Conservation (phyloP, 2,888 invertebrate genomes). For the Blera fallax region DNA sequence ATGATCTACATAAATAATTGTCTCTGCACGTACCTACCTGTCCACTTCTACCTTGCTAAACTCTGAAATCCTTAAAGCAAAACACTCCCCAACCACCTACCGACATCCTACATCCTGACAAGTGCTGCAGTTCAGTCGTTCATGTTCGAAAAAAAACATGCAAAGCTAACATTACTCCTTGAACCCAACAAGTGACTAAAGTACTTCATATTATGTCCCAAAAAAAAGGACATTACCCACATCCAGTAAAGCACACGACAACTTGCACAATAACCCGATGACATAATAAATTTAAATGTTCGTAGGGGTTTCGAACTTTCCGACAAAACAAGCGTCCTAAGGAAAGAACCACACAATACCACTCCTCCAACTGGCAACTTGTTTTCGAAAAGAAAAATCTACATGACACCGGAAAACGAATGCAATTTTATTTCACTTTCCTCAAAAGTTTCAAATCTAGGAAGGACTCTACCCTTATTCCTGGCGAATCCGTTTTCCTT, state of each 20-base stretch:
- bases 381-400: neutral
- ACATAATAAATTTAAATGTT: constrained; percentile 15
- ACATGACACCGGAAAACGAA: neutral
- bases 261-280: neutral
- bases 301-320: neutral
- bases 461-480: neutral
- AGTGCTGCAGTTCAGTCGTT: neutral
- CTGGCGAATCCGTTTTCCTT: neutral
- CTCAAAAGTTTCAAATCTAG: neutral
- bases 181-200: constrained; percentile 13
- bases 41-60: neutral
- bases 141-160: neutral
- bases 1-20: too few species aligned
- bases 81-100: neutral
- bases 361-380: neutral
- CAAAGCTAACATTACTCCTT: neutral
- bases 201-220: neutral
- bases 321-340: neutral
- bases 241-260: neutral
- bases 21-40: neutral
- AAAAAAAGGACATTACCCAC: neutral
- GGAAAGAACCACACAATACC: neutral
- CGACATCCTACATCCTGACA: neutral
- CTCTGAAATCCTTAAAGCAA: neutral
- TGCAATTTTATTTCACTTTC: constrained; percentile 1